Percentiles rank a stretch among this genome's conserved stretches.
These are phyloP conservation scores for Ornithorhynchus anatinus DNA, from an alignment of 2,113 vertebrate genomes.

Conservation along the genomic window DNA sequence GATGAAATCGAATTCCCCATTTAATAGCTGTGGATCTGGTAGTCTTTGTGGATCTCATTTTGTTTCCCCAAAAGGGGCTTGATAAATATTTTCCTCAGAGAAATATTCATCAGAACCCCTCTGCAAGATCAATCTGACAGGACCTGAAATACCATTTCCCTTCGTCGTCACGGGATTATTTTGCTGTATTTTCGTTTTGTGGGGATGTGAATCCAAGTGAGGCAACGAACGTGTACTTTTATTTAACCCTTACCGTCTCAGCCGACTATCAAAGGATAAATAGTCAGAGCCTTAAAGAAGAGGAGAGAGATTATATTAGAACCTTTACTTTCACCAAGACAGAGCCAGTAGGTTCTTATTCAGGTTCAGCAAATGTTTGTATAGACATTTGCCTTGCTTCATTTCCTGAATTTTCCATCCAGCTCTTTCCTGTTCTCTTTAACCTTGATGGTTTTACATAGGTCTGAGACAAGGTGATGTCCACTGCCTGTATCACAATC, in stretches of 20 bases:
- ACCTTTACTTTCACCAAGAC: background rate
- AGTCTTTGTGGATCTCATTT: background rate
- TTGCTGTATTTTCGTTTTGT: background rate
- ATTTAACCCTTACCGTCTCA: too few relatives aligned
- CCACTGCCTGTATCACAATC: background rate
- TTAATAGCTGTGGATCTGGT: background rate
- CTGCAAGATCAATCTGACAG: background rate
- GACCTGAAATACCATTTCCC: too few relatives aligned
- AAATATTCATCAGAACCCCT: background rate
- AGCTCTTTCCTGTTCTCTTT: background rate
- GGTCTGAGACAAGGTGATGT: background rate
- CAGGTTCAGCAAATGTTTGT: background rate
- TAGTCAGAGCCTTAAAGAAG: too few relatives aligned
- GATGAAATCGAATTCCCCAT: too few relatives aligned
- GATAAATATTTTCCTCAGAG: background rate
- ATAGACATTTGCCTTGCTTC: background rate
- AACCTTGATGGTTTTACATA: background rate
- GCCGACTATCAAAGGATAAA: too few relatives aligned
- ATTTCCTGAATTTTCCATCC: background rate
- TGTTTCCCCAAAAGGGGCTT: background rate
- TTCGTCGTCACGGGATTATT: background rate
- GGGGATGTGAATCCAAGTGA: background rate
- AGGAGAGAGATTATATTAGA: background rate
- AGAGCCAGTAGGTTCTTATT: background rate
- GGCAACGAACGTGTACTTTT: background rate